Evolutionary conservation across 2,797 vertebrate genomes (phyloP).

Genomic region (Taenioides sp.): DNA sequence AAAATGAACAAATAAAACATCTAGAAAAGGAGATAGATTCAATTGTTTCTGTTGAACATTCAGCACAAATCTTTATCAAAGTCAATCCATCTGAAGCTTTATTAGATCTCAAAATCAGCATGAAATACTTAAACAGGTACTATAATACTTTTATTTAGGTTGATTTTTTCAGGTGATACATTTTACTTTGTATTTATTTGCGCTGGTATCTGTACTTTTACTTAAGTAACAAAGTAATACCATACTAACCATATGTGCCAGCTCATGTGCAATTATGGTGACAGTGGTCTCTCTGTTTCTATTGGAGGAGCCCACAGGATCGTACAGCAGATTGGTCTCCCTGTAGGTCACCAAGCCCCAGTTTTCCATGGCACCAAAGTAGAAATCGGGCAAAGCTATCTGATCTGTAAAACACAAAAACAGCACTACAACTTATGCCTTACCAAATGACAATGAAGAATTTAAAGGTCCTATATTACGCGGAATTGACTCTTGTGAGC

Average conservation of each 20-base stretch:
- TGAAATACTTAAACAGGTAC: too few relatives aligned
- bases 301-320: slow-evolving; percentile 75
- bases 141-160: too few relatives aligned
- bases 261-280: slow-evolving; percentile 87
- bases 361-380: slow-evolving; percentile 92
- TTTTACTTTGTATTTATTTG: too few relatives aligned
- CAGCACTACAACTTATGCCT: not conserved
- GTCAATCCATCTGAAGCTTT: too few relatives aligned
- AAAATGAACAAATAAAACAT: too few relatives aligned
- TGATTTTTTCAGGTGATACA: too few relatives aligned
- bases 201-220: too few relatives aligned
- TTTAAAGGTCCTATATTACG: not conserved
- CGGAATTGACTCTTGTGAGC: too few relatives aligned
- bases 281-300: slow-evolving; percentile 84
- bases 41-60: too few relatives aligned
- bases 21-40: too few relatives aligned
- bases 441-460: not conserved
- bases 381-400: slow-evolving; percentile 89
- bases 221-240: not conserved
- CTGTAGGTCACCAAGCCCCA: slow-evolving; percentile 93
- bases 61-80: too few relatives aligned
- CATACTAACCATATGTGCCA: slow-evolving; percentile 94
- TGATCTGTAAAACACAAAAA: slow-evolving; percentile 77
- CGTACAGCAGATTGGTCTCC: slow-evolving; percentile 84
- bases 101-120: too few relatives aligned